Percentiles rank a stretch among this genome's conserved stretches.
These are phyloP conservation scores for Squalus acanthias DNA, from an alignment of 2,797 vertebrate species.

Conservation along the genomic window DNA sequence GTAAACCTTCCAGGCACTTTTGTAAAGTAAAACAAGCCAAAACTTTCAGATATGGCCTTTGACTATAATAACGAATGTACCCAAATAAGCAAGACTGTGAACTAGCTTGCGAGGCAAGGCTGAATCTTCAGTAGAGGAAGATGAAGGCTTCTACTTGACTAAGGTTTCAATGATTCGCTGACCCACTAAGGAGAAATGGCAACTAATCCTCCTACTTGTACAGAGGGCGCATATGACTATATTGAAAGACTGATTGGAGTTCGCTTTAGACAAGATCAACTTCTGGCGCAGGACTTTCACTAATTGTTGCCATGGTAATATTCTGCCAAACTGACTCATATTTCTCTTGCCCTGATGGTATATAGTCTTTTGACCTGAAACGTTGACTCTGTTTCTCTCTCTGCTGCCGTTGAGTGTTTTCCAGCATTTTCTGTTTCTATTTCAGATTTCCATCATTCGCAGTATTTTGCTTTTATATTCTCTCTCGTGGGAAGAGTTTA, in stretches of 20 bases:
- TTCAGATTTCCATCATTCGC: no score
- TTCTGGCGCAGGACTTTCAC: not conserved
- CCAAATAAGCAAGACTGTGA: not conserved
- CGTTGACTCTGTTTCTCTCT: no score
- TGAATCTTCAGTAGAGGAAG: not conserved
- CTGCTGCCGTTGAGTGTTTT: no score
- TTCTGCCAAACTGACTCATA: not conserved
- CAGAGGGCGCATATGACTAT: not conserved
- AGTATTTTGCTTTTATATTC: not conserved
- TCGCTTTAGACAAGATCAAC: not conserved
- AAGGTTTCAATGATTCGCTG: not conserved
- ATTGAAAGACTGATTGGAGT: not conserved
- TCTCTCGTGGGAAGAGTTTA: not conserved
- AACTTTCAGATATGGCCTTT: not conserved
- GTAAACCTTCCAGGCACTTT: not conserved
- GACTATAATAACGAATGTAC: not conserved
- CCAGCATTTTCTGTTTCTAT: no score
- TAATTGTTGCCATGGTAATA: not conserved
- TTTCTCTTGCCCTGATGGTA: not conserved
- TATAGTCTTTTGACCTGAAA: not conserved
- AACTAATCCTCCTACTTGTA: not conserved
- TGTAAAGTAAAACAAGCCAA: not conserved
- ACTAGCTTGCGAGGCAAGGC: not conserved
- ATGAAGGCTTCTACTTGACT: not conserved
- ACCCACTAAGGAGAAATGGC: not conserved